Evolutionary conservation across 2,113 vertebrate species (phyloP), one percentile per base, ranked within the genome.

Genomic region (Cariama cristata): DNA sequence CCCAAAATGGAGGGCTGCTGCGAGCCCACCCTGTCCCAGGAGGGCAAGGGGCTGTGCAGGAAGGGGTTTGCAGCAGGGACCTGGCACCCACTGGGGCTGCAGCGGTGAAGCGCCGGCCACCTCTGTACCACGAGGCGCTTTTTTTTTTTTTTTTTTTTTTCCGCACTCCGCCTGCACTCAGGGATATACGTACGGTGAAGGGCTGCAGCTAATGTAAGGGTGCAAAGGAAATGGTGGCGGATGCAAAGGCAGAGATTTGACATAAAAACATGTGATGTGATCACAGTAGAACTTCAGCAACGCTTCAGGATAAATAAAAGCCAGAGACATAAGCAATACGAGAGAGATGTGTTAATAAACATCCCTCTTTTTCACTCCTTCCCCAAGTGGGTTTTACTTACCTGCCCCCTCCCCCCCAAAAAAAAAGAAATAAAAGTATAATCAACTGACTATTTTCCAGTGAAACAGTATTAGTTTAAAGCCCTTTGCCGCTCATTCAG

Each of bases 111-210:
- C 20, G 21, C 20, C 1, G 0, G 12, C 62, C 45, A 7, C 8
- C 27, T 6, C 74, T 0, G 1, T 11, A 9, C 4, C n/a, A 28
- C 15, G 0, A 15, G 19, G 27, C 11, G 20, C 45, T 40, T 38
- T 38, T 38, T 38, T 38, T 38, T 38, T 38, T 38, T 38, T 38
- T 38, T 38, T 38, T 38, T 38, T 38, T 38, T 38, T 38, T 38
- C 38, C 3, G n/a, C n/a, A n/a, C n/a, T n/a, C n/a, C n/a, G 7
- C 32, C 40, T 0, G 2, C 8, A 4, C 18, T 3, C 24, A 4
- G n/a, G 30, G 42, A 24, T 11, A 4, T 3, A 1, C 27, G 44
- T 12, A 0, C 12, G 0, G 1, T 5, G 33, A 19, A 4, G 14
- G 24, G 42, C 60, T 63, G 33, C 7, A 8, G n/a, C 26, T 12